These are phyloP conservation scores for Hippocampus zosterae DNA, from an alignment of 2,113 vertebrate genomes.

Conservation along the genomic window DNA sequence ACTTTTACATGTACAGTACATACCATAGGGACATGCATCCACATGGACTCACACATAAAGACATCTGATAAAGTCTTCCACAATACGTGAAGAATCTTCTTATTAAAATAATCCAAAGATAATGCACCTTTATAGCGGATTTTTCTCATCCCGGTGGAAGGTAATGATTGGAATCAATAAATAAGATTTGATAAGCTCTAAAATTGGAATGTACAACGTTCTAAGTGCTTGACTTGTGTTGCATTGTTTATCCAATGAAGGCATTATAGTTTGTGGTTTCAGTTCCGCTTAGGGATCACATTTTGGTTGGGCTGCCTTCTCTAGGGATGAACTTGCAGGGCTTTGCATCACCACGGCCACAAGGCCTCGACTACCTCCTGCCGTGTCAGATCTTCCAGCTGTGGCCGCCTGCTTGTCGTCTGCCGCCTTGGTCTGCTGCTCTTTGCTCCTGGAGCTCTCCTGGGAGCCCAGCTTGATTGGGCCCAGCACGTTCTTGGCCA, in stretches of 20 bases:
- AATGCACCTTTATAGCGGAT: conserved; percentile 61
- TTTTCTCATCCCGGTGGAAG: conserved; percentile 40
- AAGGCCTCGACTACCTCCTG: conserved; percentile 46
- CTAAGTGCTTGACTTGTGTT: conserved; percentile 63
- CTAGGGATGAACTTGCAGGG: conserved; percentile 45
- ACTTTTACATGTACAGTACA: conserved; percentile 52
- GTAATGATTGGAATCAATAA: conserved; percentile 56
- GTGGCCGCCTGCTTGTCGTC: conserved; percentile 62
- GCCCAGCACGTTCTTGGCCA: conserved; percentile 71
- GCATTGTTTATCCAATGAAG: conserved; percentile 47
- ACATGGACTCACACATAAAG: conserved; percentile 55
- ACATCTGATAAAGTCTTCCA: conserved; percentile 63
- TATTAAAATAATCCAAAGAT: conserved; percentile 66
- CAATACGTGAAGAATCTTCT: conserved; percentile 52
- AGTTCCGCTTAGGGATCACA: conserved; percentile 42
- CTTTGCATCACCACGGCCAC: conserved; percentile 46
- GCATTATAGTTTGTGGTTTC: conserved; percentile 32
- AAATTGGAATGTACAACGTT: conserved; percentile 68
- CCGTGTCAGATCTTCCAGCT: conserved; percentile 51
- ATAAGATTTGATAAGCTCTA: conserved; percentile 62
- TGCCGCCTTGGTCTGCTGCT: conserved; percentile 48
- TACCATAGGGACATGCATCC: conserved; percentile 58
- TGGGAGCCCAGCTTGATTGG: conserved; percentile 66
- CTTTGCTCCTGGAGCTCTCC: conserved; percentile 65
- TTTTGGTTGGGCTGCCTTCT: conserved; percentile 56